These are phyloP conservation scores for Bombus pyrosoma DNA, from an alignment of 1,140 invertebrate genomes.

Conservation along the genomic window DNA sequence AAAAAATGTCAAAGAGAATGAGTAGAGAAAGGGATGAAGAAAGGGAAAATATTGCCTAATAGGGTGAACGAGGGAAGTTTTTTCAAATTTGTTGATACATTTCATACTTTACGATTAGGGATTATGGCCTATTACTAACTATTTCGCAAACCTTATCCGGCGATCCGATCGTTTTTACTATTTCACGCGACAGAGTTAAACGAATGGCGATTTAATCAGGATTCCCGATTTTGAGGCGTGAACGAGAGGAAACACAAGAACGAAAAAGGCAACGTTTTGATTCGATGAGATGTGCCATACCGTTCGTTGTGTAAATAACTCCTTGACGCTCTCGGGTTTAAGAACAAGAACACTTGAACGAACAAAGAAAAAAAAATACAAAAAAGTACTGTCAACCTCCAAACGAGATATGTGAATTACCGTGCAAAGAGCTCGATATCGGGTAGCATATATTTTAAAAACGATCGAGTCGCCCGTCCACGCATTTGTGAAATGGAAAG, in stretches of 20 bases:
- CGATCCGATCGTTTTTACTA: constrained; percentile 69
- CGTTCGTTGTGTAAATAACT: constrained; percentile 44
- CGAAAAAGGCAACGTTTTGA: neutral
- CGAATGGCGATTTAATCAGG: neutral
- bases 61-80: constrained; percentile 55
- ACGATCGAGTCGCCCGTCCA: constrained; percentile 46
- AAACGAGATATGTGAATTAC: neutral
- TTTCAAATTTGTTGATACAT: constrained; percentile 77
- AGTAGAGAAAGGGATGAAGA: constrained; percentile 13
- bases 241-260: neutral
- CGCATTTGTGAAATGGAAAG: constrained; percentile 66
- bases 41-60: constrained; percentile 62
- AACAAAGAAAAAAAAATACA: neutral
- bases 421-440: neutral
- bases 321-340: neutral
- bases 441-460: constrained; percentile 29
- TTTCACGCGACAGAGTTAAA: neutral
- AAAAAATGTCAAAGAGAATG: neutral
- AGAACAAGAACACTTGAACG: neutral
- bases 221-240: too few species aligned
- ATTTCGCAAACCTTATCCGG: constrained; percentile 77
- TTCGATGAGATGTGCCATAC: constrained; percentile 28
- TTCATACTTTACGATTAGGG: constrained; percentile 76
- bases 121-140: constrained; percentile 78
- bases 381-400: neutral